Base-by-base conservation (phyloP, 1,140 invertebrate species). In the Danaus melanippus region DNA sequence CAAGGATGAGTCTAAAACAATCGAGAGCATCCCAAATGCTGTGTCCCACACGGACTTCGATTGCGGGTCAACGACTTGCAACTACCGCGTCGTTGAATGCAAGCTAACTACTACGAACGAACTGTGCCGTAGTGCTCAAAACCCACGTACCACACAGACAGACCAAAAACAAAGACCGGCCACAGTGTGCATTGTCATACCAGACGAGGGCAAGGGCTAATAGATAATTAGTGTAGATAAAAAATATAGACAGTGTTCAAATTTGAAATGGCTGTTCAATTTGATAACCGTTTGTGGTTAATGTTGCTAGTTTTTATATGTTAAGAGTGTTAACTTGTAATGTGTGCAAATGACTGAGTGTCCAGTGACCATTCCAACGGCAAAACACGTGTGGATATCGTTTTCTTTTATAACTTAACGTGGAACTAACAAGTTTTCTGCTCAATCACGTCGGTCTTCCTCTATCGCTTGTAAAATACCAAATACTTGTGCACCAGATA, bases 151-250 rank as follows among this genome's bases (percentile, higher is more conserved):
- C 21, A 32, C 67, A 41, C 67, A 74, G 60, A 66, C 51, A 55
- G 74, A 75, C 8, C 61, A 75, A 7, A 64, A 58, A 61, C 76
- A 66, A 66, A 69, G 69, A 71, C 79, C 83, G n/a, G 59, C 85
- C 58, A 88, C 89, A 6, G 89, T 90, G 12, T 88, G 88, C 17
- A 89, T 90, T 58, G 76, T 89, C 46, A 79, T 90, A 69, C 89
- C 89, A 0, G 72, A 88, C 42, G 87, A 89, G 49, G 88, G 88
- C n/a, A 89, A 89, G 67, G 89, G 88, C 61, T 84, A 86, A 76
- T 42, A 40, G 42, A 45, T 9, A 51, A 42, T 45, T 4, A 32
- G 21, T 12, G 12, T 51, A 32, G 21, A 58, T 52, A 44, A 40
- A 15, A 47, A 43, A 39, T 52, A 48, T 44, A 52, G 39, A 42